phyloP scores from a whole-genome alignment of 1,140 invertebrate species.

The Zaprionus nigranus region DNA sequence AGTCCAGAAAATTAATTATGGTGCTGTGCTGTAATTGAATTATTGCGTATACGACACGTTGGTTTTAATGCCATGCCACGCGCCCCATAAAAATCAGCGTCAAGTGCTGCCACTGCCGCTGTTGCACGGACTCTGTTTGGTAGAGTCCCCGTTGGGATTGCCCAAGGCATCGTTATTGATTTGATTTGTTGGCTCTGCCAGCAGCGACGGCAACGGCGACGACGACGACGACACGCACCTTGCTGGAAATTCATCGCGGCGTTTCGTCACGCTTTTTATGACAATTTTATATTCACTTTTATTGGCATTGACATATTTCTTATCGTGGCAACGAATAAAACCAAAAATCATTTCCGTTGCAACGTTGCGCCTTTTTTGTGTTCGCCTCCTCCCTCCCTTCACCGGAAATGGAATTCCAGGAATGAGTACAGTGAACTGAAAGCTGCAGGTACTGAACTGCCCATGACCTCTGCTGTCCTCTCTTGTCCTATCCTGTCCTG shows the following conservation, averaged over 20 bases:
- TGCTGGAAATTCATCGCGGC: constrained; percentile 37
- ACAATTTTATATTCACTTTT: constrained; percentile 61
- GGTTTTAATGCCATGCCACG: constrained; percentile 52
- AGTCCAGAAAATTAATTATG: constrained; percentile 49
- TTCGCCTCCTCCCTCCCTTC: not conserved
- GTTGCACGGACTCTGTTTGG: constrained; percentile 2
- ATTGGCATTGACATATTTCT: constrained; percentile 65
- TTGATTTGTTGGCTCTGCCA: constrained; percentile 47
- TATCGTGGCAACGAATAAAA: constrained; percentile 52
- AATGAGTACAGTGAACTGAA: constrained; percentile 21
- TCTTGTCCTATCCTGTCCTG: not conserved
- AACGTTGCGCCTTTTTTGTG: constrained; percentile 31
- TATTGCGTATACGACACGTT: constrained; percentile 60
- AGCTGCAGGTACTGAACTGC: not conserved
- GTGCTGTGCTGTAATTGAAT: constrained; percentile 50
- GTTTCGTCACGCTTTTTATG: constrained; percentile 54
- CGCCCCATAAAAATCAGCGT: constrained; percentile 52
- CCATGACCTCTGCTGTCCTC: not conserved
- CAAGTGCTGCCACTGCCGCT: constrained; percentile 3
- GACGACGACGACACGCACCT: constrained; percentile 40
- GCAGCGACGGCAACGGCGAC: not conserved
- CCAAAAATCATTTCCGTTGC: constrained; percentile 56
- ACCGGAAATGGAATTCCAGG: constrained; percentile 6
- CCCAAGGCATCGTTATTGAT: constrained; percentile 52
- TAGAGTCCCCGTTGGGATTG: constrained; percentile 8